A percentile compares a stretch with the other conserved stretches of the same genome.
These are phyloP conservation scores for Anoncus sp. DNA, from an alignment of 2,888 invertebrate species.

Conservation along the genomic window DNA sequence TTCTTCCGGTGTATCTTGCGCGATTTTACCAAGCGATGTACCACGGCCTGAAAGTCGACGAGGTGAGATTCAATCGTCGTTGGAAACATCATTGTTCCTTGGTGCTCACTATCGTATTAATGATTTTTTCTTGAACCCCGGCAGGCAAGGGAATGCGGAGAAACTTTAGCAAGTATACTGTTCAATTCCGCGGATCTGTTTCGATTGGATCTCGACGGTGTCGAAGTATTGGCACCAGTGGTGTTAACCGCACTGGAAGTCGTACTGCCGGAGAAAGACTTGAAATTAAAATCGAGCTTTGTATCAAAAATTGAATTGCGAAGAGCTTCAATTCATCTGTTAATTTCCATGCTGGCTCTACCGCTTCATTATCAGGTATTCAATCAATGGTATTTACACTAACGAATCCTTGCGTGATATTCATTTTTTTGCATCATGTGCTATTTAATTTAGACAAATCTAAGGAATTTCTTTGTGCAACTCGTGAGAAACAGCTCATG, in stretches of 20 bases:
- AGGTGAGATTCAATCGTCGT: constrained; percentile 66
- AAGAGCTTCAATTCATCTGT: constrained; percentile 95
- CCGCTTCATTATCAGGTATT: constrained; percentile 94
- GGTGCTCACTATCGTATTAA: background rate
- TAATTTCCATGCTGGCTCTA: constrained; percentile 95
- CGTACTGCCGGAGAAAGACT: constrained; percentile 94
- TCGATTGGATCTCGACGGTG: constrained; percentile 95
- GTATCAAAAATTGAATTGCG: constrained; percentile 92
- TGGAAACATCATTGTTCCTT: background rate
- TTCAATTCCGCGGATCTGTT: constrained; percentile 95
- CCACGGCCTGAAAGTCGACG: constrained; percentile 91
- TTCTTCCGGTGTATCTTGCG: constrained; percentile 96
- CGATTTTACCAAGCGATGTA: constrained; percentile 96
- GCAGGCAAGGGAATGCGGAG: constrained; percentile 86
- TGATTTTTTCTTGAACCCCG: constrained; percentile 45
- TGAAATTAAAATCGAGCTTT: constrained; percentile 89
- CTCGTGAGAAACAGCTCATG: background rate
- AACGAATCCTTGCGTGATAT: too few relatives aligned
- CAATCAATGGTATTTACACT: constrained; percentile 34
- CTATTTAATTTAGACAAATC: too few relatives aligned
- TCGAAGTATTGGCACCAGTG: constrained; percentile 95
- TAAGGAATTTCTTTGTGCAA: background rate
- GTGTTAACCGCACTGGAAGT: constrained; percentile 96
- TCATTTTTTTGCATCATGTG: too few relatives aligned
- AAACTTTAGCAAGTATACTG: constrained; percentile 94